Conservation (phyloP, 2,797 vertebrate species). For the Characodon lateralis region DNA sequence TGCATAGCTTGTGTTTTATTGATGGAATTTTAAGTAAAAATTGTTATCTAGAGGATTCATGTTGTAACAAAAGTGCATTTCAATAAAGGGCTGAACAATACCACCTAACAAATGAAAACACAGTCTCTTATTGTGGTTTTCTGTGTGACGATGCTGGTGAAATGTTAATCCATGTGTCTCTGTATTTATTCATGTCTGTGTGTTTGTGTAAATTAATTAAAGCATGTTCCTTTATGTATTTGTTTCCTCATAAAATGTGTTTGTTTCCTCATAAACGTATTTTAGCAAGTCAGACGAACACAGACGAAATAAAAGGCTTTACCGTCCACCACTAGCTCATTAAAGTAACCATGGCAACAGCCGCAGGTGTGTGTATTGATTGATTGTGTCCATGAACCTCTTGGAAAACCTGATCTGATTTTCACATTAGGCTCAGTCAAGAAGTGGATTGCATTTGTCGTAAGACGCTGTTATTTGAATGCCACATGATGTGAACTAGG, state of each 20-base stretch:
- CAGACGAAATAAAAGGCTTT: neutral
- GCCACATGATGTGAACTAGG: neutral
- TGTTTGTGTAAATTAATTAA: neutral
- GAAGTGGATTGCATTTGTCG: neutral
- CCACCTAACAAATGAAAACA: neutral
- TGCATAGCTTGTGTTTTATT: neutral
- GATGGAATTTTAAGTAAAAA: neutral
- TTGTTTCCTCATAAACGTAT: neutral
- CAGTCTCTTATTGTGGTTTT: neutral
- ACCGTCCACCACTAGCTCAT: neutral
- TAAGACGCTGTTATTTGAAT: neutral
- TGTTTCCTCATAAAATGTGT: neutral
- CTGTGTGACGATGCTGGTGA: neutral
- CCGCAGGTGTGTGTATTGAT: neutral
- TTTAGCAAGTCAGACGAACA: too few relatives aligned
- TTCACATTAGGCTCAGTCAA: neutral
- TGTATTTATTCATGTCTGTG: neutral
- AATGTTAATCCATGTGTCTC: neutral
- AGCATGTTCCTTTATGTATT: neutral
- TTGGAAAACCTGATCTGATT: neutral
- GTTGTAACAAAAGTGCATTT: too few relatives aligned
- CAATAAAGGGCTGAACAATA: neutral
- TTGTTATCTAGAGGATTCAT: too few relatives aligned
- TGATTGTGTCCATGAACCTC: neutral
- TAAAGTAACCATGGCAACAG: neutral